Percentiles rank a stretch among this genome's conserved stretches.
Conservation (phyloP, 2,888 invertebrate species). For the Pterostichus madidus region DNA sequence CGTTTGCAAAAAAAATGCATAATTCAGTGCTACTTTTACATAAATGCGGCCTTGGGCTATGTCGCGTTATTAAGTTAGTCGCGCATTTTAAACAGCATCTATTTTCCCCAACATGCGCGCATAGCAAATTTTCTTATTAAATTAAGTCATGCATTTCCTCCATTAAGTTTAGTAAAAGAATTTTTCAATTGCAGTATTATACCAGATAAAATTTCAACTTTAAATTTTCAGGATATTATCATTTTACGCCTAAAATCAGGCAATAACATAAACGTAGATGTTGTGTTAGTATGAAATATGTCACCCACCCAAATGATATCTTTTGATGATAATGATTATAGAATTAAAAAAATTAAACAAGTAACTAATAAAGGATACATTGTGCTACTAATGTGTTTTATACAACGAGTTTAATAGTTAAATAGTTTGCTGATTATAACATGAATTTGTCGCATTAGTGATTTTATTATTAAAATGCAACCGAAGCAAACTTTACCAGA, state of each 20-base stretch:
- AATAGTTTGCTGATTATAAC: too few species aligned
- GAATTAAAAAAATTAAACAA: too few species aligned
- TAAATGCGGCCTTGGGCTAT: conserved; percentile 25
- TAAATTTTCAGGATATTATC: background rate
- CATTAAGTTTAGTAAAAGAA: conserved; percentile 32
- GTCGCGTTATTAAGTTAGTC: conserved; percentile 22
- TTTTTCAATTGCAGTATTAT: conserved; percentile 12
- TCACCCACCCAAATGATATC: too few species aligned
- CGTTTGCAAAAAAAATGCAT: conserved; percentile 4
- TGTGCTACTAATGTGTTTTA: too few species aligned
- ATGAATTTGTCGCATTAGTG: too few species aligned
- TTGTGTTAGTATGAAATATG: background rate
- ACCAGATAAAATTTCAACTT: background rate
- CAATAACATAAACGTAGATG: too few species aligned
- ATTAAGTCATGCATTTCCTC: conserved; percentile 52
- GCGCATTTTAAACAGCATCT: conserved; percentile 37
- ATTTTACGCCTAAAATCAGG: background rate
- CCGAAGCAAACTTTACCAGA: too few species aligned
- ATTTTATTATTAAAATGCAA: too few species aligned
- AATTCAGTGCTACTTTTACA: conserved; percentile 30
- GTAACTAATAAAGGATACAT: too few species aligned
- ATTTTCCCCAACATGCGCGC: conserved; percentile 11
- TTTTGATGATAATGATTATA: too few species aligned
- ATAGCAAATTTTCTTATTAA: conserved; percentile 42
- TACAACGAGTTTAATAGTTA: too few species aligned